Evolutionary conservation across 2,797 vertebrate species (phyloP).

Genomic region (Enteromius anoplus): DNA sequence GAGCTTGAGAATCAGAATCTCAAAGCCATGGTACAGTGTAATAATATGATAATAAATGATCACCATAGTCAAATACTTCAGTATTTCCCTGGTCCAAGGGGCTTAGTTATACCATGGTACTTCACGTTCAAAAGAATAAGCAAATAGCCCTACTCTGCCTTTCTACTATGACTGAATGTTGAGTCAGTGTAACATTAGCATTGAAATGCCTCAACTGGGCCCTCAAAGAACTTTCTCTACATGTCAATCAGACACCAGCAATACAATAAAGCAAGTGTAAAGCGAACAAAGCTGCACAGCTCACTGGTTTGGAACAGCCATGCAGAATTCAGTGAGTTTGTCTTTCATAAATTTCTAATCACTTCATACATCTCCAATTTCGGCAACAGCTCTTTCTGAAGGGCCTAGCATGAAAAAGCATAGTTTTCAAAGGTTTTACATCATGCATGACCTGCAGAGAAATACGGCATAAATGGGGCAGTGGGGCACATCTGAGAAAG

Average conservation of each 20-base stretch:
- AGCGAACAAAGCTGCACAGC: not conserved
- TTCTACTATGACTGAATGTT: not conserved
- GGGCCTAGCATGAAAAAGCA: not conserved
- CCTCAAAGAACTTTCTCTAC: not conserved
- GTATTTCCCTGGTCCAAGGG: not conserved
- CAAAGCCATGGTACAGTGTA: not conserved
- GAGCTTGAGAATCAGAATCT: not conserved
- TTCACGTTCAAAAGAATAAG: not conserved
- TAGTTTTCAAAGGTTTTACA: constrained; percentile 31
- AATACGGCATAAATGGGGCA: constrained; percentile 44
- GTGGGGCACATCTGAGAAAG: constrained; percentile 46
- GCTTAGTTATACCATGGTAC: constrained; percentile 1
- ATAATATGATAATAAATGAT: not conserved
- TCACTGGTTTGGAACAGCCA: not conserved
- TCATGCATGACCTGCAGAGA: constrained; percentile 17
- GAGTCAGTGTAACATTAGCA: constrained; percentile 15
- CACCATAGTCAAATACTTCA: not conserved
- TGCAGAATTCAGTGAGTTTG: constrained; percentile 28
- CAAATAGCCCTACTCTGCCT: not conserved
- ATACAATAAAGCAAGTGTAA: constrained; percentile 1
- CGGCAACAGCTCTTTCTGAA: constrained; percentile 1
- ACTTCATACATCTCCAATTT: constrained; percentile 28
- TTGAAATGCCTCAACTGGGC: not conserved
- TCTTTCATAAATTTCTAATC: constrained; percentile 33
- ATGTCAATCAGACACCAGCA: constrained; percentile 12